Base-by-base conservation (phyloP, 1,140 invertebrate species). In the Antheraea mylitta region DNA sequence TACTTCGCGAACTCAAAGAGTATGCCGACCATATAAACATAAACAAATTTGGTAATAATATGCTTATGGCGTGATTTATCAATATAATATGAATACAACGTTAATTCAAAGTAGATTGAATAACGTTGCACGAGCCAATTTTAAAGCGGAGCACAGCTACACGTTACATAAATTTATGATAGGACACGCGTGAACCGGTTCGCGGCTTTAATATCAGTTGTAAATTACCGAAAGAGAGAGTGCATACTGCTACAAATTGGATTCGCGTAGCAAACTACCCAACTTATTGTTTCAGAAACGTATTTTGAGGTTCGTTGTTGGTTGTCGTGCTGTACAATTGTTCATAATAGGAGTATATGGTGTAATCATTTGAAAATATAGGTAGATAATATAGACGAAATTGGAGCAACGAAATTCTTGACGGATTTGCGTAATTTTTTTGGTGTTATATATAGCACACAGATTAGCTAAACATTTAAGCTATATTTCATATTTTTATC, bases 201-300 rank as follows among this genome's bases (percentile, higher is more conserved):
- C 70, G 74, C 64, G 73, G 73, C 70, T 76, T 76, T 74, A 76
- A 74, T 79, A 74, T 79, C 72, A 48, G 72, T 62, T 75, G 69
- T 79, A 76, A 76, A 71, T 75, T 76, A 76, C 67, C 64, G 65
- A 65, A 68, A 70, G 63, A 67, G 53, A 59, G 71, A 60, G 67
- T 69, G 62, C 70, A 78, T 70, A 75, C 74, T 78, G 73, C 70
- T 68, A 16, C 45, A 53, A 53, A 53, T 53, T 53, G 45, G 45
- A 53, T 53, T 53, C 45, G 45, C 45, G 9, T 53, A 53, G 45
- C 45, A 53, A 53, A 53, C 45, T 53, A 53, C 11, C 13, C 30
- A 66, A 42, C 62, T 61, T 70, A 70, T 70, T 66, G 69, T 70
- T 66, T 69, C 62, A 58, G 58, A 36, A 70, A 53, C 59, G 59